Conservation (phyloP, 2,113 vertebrate genomes). For the Xiphophorus maculatus region DNA sequence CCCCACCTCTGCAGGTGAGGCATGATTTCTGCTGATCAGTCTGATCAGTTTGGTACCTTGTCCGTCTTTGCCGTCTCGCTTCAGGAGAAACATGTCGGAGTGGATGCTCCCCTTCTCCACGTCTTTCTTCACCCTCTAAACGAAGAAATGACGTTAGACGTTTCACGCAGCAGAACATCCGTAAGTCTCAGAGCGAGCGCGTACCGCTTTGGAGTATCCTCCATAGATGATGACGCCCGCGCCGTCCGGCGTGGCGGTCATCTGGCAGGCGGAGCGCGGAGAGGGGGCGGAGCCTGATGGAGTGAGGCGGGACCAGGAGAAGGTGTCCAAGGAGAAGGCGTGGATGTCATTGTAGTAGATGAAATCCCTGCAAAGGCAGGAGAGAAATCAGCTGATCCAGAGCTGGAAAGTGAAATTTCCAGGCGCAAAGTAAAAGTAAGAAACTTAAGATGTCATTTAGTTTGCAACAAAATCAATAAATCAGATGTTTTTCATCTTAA, state of each 20-base stretch:
- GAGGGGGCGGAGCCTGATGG: slow-evolving; percentile 82
- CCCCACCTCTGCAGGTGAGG: neutral
- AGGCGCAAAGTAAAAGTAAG: neutral
- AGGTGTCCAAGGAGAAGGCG: slow-evolving; percentile 90
- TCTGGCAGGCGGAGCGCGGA: slow-evolving; percentile 89
- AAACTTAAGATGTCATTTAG: neutral
- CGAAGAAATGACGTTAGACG: slow-evolving; percentile 9
- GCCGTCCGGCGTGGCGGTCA: slow-evolving; percentile 85
- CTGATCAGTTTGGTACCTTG: slow-evolving; percentile 73
- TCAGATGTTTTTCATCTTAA: neutral
- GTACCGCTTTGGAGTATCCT: slow-evolving; percentile 94
- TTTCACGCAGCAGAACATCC: accelerated
- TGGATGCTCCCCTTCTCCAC: slow-evolving; percentile 94
- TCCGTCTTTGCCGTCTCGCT: slow-evolving; percentile 80
- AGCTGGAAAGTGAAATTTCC: neutral
- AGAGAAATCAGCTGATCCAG: neutral
- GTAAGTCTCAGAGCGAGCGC: neutral
- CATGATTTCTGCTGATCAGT: neutral
- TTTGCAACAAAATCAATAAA: neutral
- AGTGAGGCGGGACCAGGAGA: slow-evolving; percentile 86
- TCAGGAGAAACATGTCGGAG: slow-evolving; percentile 92
- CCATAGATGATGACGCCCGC: slow-evolving; percentile 86
- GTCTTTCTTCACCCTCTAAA: slow-evolving; percentile 92
- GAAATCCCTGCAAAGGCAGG: slow-evolving; percentile 84
- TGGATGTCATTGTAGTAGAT: slow-evolving; percentile 93